Evolutionary conservation across 2,888 invertebrate genomes (phyloP).

Genomic region (Odontocerum albicorne): DNA sequence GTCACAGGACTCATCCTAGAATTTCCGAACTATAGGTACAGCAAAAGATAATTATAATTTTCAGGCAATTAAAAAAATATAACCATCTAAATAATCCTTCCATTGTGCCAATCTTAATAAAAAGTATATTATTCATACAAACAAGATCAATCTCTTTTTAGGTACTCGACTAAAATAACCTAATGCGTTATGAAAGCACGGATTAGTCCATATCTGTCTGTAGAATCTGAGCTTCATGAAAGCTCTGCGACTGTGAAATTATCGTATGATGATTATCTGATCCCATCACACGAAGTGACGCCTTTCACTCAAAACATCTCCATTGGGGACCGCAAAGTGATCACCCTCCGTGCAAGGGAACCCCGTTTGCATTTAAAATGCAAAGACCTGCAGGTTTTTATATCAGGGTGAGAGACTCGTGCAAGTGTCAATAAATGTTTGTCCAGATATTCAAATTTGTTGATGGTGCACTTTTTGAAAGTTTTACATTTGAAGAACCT

Average conservation of each 20-base stretch:
- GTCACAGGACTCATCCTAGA: no score
- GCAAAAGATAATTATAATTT: no score
- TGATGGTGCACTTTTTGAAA: slow-evolving; percentile 2
- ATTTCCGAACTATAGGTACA: no score
- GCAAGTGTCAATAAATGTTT: slow-evolving; percentile 18
- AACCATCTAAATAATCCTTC: no score
- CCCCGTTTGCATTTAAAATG: slow-evolving; percentile 23
- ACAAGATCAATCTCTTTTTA: no score
- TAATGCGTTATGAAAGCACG: neutral
- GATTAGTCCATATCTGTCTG: slow-evolving; percentile 18
- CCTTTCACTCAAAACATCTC: slow-evolving; percentile 55
- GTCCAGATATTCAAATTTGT: slow-evolving; percentile 19
- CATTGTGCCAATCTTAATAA: no score
- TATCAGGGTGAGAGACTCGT: slow-evolving; percentile 7
- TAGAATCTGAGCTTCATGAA: slow-evolving; percentile 45
- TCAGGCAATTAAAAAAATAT: no score
- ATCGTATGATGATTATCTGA: slow-evolving; percentile 60
- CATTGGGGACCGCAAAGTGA: slow-evolving; percentile 55
- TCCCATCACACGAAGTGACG: slow-evolving; percentile 62
- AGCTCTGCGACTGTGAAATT: slow-evolving; percentile 49
- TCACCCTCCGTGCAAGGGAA: neutral
- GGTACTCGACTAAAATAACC: slow-evolving; percentile 8
- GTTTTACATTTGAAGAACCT: no score
- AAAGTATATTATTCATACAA: no score
- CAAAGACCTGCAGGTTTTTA: slow-evolving; percentile 25